Base-by-base conservation (phyloP, 1,140 invertebrate genomes). In the Caenorhabditis inopinata region DNA sequence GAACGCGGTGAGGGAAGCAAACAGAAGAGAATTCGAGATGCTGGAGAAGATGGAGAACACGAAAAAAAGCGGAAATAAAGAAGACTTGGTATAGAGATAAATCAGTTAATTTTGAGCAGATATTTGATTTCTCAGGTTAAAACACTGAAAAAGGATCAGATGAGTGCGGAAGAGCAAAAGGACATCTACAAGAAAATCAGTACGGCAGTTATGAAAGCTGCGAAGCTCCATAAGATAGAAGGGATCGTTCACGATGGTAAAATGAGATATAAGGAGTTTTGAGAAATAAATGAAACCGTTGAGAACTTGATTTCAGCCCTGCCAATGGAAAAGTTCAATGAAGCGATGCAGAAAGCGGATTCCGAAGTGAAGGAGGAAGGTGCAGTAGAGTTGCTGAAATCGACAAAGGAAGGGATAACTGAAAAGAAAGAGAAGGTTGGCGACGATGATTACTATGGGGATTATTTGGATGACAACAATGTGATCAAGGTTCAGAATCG, bases 401-500 rank as follows among this genome's bases (percentile, higher is more conserved):
- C 58, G 5, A 32, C 58, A 9, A 68, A 25, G 38, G 58, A 68
- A 32, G 58, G 58, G 35, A 68, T 38, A 68, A 18, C 58, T 29
- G 58, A 68, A 68, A 68, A 21, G 32, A 68, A 68, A 68, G 58
- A 68, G 58, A 68, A 68, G 58, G 58, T 68, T 68, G 58, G 58
- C 29, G 32, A 68, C 58, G 58, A 68, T 68, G 58, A 68, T 68
- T 68, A 68, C 58, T 68, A 68, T 68, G 58, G 58, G 58, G 58
- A 68, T 68, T 68, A 68, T 68, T 68, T 68, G 58, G 58, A 68
- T 68, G 58, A 68, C 32, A 68, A 38, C 58, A 68, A 68, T 68
- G 58, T 68, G 58, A 68, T 68, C 58, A 68, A 68, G 58, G 32
- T 68, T 68, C 58, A 68, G 58, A 68, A 68, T 68, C 58, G 58